Percentiles rank a stretch among this genome's conserved stretches.
These are phyloP conservation scores for Paratrypauchen microcephalus DNA, from an alignment of 2,797 vertebrate genomes.

Conservation along the genomic window DNA sequence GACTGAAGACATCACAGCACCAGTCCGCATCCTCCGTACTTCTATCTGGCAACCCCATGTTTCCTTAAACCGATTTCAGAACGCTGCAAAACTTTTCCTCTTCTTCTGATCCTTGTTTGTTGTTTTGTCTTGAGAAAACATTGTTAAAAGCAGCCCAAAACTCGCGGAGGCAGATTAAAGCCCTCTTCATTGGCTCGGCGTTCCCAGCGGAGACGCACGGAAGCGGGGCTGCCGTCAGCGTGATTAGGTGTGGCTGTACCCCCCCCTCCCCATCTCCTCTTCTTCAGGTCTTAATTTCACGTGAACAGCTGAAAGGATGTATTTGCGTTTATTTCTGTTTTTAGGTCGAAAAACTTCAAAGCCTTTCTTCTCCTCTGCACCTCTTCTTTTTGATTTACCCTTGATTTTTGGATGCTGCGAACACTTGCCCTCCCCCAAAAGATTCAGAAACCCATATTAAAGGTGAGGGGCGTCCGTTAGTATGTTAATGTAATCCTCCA, in stretches of 20 bases:
- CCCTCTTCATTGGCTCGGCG: constrained; percentile 47
- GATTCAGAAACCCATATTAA: constrained; percentile 56
- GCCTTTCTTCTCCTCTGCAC: constrained; percentile 70
- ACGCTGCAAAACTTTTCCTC: constrained; percentile 51
- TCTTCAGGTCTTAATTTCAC: constrained; percentile 75
- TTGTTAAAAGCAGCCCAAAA: constrained; percentile 68
- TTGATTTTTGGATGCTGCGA: constrained; percentile 60
- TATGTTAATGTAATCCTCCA: constrained; percentile 82
- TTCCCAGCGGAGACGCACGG: constrained; percentile 68
- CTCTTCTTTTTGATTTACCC: constrained; percentile 77
- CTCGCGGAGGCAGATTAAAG: constrained; percentile 78
- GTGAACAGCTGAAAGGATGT: constrained; percentile 79
- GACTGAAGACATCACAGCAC: constrained; percentile 47
- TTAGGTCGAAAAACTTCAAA: constrained; percentile 84
- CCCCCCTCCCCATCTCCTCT: constrained; percentile 66
- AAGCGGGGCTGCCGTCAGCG: constrained; percentile 73
- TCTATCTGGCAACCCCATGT: constrained; percentile 59
- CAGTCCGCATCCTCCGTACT: constrained; percentile 58
- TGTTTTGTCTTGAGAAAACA: constrained; percentile 63
- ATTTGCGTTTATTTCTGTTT: constrained; percentile 80
- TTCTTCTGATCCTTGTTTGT: constrained; percentile 55
- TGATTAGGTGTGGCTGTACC: constrained; percentile 81
- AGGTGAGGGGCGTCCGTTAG: constrained; percentile 71
- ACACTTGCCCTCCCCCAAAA: constrained; percentile 50
- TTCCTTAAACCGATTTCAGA: constrained; percentile 60